phyloP scores from a whole-genome alignment of 2,113 vertebrate genomes.

The Brachyhypopomus occidentalis region DNA sequence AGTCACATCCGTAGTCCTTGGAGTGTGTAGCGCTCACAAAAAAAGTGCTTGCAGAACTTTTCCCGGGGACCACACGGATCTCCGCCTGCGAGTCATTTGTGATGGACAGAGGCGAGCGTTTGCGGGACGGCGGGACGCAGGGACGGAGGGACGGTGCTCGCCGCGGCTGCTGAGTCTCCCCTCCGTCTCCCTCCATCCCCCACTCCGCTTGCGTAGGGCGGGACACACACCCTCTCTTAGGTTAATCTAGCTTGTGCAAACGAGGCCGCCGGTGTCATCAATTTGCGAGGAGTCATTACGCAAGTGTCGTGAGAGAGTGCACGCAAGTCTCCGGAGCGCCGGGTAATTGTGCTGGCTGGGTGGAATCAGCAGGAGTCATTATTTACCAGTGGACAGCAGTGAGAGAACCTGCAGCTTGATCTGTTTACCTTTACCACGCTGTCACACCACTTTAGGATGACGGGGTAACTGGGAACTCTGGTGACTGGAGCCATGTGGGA shows the following conservation, averaged over 20 bases:
- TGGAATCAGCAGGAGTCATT: slow-evolving; percentile 62
- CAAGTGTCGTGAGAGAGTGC: slow-evolving; percentile 51
- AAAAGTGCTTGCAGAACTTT: neutral
- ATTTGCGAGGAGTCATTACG: slow-evolving; percentile 64
- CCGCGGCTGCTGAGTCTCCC: slow-evolving; percentile 24
- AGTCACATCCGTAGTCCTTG: neutral
- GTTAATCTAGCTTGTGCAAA: slow-evolving; percentile 59
- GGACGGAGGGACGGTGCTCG: no score
- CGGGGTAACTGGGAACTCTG: slow-evolving; percentile 6
- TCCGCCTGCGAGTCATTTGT: neutral
- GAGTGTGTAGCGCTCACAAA: neutral
- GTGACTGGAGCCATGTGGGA: neutral
- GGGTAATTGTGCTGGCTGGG: slow-evolving; percentile 65
- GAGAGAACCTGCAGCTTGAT: slow-evolving; percentile 54
- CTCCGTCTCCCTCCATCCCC: slow-evolving; percentile 29
- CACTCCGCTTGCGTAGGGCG: slow-evolving; percentile 19
- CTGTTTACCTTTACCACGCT: slow-evolving; percentile 56
- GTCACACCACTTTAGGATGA: slow-evolving; percentile 57
- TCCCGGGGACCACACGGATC: neutral
- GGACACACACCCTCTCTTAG: slow-evolving; percentile 39
- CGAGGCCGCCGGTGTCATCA: slow-evolving; percentile 58
- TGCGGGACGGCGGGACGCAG: neutral
- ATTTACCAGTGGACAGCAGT: slow-evolving; percentile 57
- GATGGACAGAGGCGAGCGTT: neutral
- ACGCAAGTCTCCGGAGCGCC: slow-evolving; percentile 56